Base-by-base conservation (phyloP, 1,140 invertebrate species). In the Galleria mellonella region DNA sequence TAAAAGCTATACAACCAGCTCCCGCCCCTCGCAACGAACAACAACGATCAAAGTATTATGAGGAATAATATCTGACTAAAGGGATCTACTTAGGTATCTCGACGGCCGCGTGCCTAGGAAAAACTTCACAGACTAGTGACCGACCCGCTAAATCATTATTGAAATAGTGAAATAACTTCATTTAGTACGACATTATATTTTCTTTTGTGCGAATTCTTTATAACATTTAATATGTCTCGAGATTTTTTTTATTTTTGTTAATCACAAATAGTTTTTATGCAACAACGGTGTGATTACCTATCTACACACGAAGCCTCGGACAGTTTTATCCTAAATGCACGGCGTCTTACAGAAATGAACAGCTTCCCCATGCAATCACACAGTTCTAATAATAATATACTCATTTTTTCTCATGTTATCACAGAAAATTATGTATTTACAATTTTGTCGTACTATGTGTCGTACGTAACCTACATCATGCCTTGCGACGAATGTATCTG, bases 361-460 rank as follows among this genome's bases (percentile, higher is more conserved):
- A 75, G 81, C 79, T 73, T 75, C 67, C 67, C 75, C 82, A 83
- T 77, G 86, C 83, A 87, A 85, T 79, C 86, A 87, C 81, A 79
- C 82, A 75, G 75, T 78, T 82, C 78, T 85, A 85, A 81, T 85
- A 75, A 84, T 83, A 77, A 73, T 57, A 62, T 77, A 62, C 65
- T 75, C 66, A 77, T 75, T 78, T 65, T 79, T 76, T 78, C 67
- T 69, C 72, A 84, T 86, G 76, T 87, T 87, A 87, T 87, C 86
- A 87, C 86, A 87, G 84, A 87, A 87, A 87, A 87, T 84, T 72
- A 87, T 87, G 76, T 87, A 87, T 87, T 84, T 87, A 87, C 86
- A 87, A 86, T 85, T 87, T 87, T 82, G 72, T 81, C 75, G 68
- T 73, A 79, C 72, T 75, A 78, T 68, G 67, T 82, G 72, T 64